Evolutionary conservation across 2,113 vertebrate genomes (phyloP).

Genomic region (Carollia perspicillata): DNA sequence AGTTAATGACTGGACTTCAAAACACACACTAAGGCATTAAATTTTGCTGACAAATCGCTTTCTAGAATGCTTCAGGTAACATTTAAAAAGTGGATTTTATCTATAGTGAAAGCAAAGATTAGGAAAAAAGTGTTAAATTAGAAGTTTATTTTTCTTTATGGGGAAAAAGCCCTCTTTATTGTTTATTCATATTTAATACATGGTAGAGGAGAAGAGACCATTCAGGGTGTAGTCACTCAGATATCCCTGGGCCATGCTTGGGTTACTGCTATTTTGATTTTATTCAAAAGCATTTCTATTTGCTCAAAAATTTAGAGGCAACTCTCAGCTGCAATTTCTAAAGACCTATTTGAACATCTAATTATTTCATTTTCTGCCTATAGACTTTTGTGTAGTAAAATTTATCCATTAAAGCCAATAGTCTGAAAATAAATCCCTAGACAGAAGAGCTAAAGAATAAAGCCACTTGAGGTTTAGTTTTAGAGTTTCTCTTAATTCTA

Average conservation of each 20-base stretch:
- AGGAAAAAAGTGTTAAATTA: slow-evolving; percentile 1
- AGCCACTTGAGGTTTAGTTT: background rate
- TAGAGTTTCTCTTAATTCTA: slow-evolving; percentile 23
- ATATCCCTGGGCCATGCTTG: background rate
- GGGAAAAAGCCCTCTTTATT: background rate
- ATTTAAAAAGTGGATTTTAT: slow-evolving; percentile 25
- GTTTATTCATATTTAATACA: background rate
- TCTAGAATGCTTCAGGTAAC: slow-evolving; percentile 15
- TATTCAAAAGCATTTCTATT: slow-evolving; percentile 1
- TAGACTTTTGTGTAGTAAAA: background rate
- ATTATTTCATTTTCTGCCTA: background rate
- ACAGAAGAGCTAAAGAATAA: background rate
- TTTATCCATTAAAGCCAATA: background rate
- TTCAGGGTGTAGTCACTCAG: background rate
- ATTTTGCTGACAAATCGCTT: slow-evolving; percentile 20
- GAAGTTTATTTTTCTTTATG: background rate
- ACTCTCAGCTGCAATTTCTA: background rate
- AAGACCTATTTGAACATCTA: background rate
- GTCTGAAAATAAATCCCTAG: background rate
- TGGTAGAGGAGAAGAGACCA: background rate
- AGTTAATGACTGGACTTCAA: slow-evolving; percentile 1
- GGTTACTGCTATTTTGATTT: background rate
- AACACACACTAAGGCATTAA: background rate
- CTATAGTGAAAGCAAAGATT: slow-evolving; percentile 8
- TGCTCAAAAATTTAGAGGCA: background rate